Percentiles rank a stretch among this genome's conserved stretches.
These are phyloP conservation scores for Rhodinocichla rosea DNA, from an alignment of 2,113 vertebrate genomes.

Conservation along the genomic window DNA sequence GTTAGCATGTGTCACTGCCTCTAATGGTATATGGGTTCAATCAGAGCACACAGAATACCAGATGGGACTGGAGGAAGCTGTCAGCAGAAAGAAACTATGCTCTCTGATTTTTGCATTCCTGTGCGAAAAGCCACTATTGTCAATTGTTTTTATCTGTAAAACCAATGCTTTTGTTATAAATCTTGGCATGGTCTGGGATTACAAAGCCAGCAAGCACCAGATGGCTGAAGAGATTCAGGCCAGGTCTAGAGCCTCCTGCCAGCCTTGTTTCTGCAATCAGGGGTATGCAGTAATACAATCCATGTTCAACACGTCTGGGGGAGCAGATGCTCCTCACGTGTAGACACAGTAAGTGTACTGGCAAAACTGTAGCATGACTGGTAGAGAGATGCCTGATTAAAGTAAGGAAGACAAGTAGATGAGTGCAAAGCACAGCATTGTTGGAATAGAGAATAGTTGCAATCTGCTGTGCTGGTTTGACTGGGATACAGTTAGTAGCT, in stretches of 20 bases:
- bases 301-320: not conserved
- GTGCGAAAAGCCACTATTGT: not conserved
- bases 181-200: not conserved
- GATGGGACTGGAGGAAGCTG: conserved; percentile 24
- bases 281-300: not conserved
- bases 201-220: conserved; percentile 18
- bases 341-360: not conserved
- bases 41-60: not conserved
- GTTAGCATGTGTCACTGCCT: conserved; percentile 7
- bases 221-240: conserved; percentile 10
- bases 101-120: conserved; percentile 14
- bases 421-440: not conserved
- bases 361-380: not conserved
- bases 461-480: not conserved
- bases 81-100: conserved; percentile 24
- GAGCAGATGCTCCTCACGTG: not conserved
- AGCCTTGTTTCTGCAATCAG: not conserved
- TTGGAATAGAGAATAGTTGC: not conserved
- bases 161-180: conserved; percentile 16
- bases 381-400: not conserved
- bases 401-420: not conserved
- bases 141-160: conserved; percentile 6
- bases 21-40: conserved; percentile 37
- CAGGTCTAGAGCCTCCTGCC: conserved; percentile 12
- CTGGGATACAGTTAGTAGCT: not conserved